phyloP scores from a whole-genome alignment of 1,140 invertebrate genomes.

The Lepidurus apus region DNA sequence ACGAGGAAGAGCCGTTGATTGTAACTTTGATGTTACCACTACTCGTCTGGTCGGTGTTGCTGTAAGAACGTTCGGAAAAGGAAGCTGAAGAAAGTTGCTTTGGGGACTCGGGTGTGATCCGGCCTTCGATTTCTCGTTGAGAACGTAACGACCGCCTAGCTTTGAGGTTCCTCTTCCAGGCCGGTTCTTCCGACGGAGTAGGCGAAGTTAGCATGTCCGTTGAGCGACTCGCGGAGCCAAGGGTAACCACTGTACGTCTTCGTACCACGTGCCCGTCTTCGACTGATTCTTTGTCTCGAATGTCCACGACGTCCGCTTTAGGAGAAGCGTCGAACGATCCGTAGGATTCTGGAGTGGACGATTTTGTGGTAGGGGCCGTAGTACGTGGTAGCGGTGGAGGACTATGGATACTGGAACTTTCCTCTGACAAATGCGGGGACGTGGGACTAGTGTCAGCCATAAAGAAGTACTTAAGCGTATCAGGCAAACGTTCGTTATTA shows the following conservation, averaged over 20 bases:
- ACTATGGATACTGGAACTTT: neutral
- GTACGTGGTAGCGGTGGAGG: conserved; percentile 15
- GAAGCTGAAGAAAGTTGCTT: conserved; percentile 1
- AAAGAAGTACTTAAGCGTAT: conserved; percentile 20
- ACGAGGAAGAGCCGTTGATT: neutral
- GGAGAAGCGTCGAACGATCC: neutral
- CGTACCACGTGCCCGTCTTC: conserved; percentile 32
- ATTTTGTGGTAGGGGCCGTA: neutral
- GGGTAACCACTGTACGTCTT: conserved; percentile 31
- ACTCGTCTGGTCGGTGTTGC: neutral
- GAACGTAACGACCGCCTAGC: conserved; percentile 22
- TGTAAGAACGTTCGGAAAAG: neutral
- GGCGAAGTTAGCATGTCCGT: conserved; percentile 1
- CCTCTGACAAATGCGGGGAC: neutral
- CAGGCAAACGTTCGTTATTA: conserved; percentile 2
- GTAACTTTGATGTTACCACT: neutral
- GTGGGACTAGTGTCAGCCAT: neutral
- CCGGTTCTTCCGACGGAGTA: neutral
- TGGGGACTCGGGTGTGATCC: neutral
- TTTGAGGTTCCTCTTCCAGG: conserved; percentile 5
- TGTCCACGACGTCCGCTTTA: conserved; percentile 30
- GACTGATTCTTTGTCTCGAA: conserved; percentile 32
- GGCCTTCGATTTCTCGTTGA: conserved; percentile 1
- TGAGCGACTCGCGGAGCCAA: neutral
- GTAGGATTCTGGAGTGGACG: conserved; percentile 15